A percentile compares a stretch with the other conserved stretches of the same genome.
These are phyloP conservation scores for Tenrec ecaudatus DNA, from an alignment of 2,113 vertebrate species.

Conservation along the genomic window DNA sequence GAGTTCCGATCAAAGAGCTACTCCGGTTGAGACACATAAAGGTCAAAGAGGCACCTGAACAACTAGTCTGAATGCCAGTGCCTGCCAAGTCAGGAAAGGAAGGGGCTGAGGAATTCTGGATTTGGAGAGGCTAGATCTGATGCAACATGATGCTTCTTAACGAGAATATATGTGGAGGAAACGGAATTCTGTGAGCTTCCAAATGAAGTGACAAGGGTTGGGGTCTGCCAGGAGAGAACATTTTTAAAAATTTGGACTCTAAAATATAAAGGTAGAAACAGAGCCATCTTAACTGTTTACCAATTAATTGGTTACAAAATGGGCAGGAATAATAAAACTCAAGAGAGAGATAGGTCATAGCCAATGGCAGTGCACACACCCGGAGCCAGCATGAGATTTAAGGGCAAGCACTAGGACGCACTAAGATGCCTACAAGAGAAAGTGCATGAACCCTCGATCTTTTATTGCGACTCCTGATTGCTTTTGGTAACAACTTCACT, in stretches of 20 bases:
- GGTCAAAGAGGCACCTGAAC: constrained; percentile 22
- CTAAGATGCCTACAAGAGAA: background rate
- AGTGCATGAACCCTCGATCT: background rate
- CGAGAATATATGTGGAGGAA: background rate
- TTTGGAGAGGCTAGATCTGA: background rate
- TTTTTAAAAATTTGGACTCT: constrained; percentile 29
- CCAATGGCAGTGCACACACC: background rate
- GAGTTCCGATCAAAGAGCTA: constrained; percentile 28
- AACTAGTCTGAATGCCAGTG: background rate
- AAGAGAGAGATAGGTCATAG: background rate
- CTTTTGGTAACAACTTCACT: background rate
- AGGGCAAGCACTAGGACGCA: background rate
- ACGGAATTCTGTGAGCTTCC: background rate
- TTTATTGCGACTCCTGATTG: constrained; percentile 17
- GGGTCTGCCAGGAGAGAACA: background rate
- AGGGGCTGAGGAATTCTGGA: background rate
- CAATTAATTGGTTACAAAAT: constrained; percentile 29
- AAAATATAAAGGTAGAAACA: background rate
- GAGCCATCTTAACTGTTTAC: constrained; percentile 5
- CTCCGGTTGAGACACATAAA: background rate
- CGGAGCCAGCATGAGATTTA: background rate
- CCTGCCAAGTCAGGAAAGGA: background rate
- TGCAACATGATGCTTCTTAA: background rate
- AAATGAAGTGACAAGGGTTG: background rate
- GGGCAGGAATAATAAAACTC: background rate